Percentiles rank a stretch among this genome's conserved stretches.
phyloP scores from a whole-genome alignment of 2,888 invertebrate species.

The Eugnorisma glareosa region DNA sequence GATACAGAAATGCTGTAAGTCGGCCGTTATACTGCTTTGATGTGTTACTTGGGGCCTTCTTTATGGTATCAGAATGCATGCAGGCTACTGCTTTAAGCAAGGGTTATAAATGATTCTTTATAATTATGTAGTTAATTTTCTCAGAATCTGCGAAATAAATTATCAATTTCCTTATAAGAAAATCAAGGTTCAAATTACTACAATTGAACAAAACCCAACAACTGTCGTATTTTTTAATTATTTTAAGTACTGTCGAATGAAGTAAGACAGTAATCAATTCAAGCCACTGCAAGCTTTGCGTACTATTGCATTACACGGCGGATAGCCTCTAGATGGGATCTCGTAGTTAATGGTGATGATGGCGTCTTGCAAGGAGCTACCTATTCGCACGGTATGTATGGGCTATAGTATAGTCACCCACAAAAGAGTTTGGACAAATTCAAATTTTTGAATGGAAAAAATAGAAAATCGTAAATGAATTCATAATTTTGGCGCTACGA shows the following conservation, averaged over 20 bases:
- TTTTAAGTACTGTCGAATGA: slow-evolving; percentile 15
- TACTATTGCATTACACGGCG: slow-evolving; percentile 49
- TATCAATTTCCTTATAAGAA: background rate
- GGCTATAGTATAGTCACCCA: slow-evolving; percentile 24
- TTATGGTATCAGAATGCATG: background rate
- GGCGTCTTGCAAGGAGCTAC: slow-evolving; percentile 47
- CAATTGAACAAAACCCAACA: background rate
- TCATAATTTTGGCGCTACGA: background rate
- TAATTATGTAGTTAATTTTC: background rate
- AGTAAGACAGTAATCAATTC: slow-evolving; percentile 24
- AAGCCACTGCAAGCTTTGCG: slow-evolving; percentile 33
- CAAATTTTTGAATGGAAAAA: background rate
- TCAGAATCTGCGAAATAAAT: background rate
- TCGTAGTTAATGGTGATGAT: slow-evolving; percentile 58
- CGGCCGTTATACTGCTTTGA: too few relatives aligned
- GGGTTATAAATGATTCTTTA: background rate
- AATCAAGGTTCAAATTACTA: background rate
- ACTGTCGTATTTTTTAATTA: slow-evolving; percentile 1
- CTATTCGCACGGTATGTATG: slow-evolving; percentile 53
- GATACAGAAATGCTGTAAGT: too few relatives aligned
- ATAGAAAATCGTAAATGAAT: background rate
- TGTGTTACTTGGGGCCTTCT: too few relatives aligned
- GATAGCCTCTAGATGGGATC: slow-evolving; percentile 56
- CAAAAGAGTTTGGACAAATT: slow-evolving; percentile 26
- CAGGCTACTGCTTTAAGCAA: background rate